A percentile compares a stretch with the other conserved stretches of the same genome.
Evolutionary conservation across 2,113 vertebrate species (phyloP).

Genomic region (Irena cyanogastra): DNA sequence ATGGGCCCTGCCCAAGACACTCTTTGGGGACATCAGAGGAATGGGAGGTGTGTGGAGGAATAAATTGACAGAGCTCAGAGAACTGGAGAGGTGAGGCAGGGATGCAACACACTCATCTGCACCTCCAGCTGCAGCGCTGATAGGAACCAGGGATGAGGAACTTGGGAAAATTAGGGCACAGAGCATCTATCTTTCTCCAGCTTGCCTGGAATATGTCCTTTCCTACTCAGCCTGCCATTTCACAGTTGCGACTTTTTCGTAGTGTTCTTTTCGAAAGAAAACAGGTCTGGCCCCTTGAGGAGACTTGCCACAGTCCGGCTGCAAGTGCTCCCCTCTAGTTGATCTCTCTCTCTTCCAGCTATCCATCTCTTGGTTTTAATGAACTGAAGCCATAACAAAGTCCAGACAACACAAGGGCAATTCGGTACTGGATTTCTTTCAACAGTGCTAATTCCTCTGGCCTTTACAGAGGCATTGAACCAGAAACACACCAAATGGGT

Average conservation of each 20-base stretch:
- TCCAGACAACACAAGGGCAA: constrained; percentile 1
- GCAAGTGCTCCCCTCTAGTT: not conserved
- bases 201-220: not conserved
- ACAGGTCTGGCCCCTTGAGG: not conserved
- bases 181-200: not conserved
- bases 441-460: constrained; percentile 47
- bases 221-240: not conserved
- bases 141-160: not conserved
- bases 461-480: constrained; percentile 72
- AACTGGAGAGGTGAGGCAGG: not conserved
- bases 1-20: not conserved
- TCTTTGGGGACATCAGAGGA: not conserved
- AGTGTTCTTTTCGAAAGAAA: not conserved
- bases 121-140: not conserved
- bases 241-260: not conserved
- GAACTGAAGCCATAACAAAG: constrained; percentile 59
- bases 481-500: constrained; percentile 68
- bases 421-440: constrained; percentile 51
- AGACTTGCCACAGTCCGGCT: not conserved
- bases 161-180: not conserved
- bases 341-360: constrained; percentile 39
- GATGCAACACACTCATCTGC: not conserved
- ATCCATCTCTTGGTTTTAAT: constrained; percentile 40
- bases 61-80: not conserved
- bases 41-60: not conserved